Evolutionary conservation across 2,797 vertebrate genomes (phyloP).

Genomic region (Euthynnus affinis): DNA sequence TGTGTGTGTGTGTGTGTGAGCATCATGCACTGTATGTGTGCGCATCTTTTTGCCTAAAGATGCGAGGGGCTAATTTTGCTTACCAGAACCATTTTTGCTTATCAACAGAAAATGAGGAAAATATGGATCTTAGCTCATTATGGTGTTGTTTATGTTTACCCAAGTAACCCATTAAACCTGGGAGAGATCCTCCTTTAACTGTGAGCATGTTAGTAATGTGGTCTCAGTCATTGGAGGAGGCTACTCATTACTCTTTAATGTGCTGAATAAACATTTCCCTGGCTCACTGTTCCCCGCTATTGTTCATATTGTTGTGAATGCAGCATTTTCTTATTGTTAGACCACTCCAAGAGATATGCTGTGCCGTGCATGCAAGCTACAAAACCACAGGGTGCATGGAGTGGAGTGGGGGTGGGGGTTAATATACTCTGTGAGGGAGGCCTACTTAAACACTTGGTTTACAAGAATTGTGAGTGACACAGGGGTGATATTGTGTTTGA

Average conservation of each 20-base stretch:
- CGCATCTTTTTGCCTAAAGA: conserved; percentile 70
- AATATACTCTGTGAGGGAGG: conserved; percentile 43
- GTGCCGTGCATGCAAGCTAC: conserved; percentile 56
- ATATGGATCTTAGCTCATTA: conserved; percentile 83
- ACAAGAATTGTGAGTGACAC: conserved; percentile 22
- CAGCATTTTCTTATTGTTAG: conserved; percentile 82
- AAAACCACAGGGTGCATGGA: conserved; percentile 56
- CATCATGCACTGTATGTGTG: conserved; percentile 22
- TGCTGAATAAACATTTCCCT: conserved; percentile 87
- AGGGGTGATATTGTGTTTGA: neutral
- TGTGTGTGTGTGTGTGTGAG: conserved; percentile 11
- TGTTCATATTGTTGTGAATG: conserved; percentile 86
- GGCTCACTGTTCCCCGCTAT: conserved; percentile 75
- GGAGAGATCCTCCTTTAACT: conserved; percentile 73
- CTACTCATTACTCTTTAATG: conserved; percentile 86
- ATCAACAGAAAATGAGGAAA: conserved; percentile 79
- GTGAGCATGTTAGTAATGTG: conserved; percentile 78
- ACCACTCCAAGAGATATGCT: conserved; percentile 68
- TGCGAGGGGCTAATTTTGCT: conserved; percentile 73
- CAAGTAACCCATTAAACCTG: conserved; percentile 81
- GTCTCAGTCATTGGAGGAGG: conserved; percentile 81
- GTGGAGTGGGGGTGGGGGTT: conserved; percentile 28
- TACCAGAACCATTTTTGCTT: conserved; percentile 79
- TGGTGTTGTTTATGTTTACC: conserved; percentile 83
- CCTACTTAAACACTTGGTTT: conserved; percentile 29